A percentile compares a stretch with the other conserved stretches of the same genome.
These are phyloP conservation scores for Sebastes hubbsi DNA, from an alignment of 2,797 vertebrate genomes.

Conservation along the genomic window DNA sequence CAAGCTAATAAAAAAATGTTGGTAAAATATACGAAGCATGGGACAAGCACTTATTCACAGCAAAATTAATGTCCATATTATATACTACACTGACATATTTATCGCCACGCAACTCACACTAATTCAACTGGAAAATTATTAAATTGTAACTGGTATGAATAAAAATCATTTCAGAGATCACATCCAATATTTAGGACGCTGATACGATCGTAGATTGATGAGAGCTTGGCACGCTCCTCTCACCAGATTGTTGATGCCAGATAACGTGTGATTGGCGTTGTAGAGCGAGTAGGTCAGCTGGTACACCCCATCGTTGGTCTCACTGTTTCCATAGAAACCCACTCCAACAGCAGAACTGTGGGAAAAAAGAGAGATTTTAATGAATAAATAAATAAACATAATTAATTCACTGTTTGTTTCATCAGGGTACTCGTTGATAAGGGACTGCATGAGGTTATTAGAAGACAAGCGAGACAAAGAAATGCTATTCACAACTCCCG, in stretches of 20 bases:
- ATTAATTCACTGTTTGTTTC: slow-evolving; percentile 14
- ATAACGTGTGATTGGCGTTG: slow-evolving; percentile 93
- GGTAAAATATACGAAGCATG: neutral
- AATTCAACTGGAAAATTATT: neutral
- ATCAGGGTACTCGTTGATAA: neutral
- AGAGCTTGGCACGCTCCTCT: slow-evolving; percentile 56
- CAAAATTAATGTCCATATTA: neutral
- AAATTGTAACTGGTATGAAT: neutral
- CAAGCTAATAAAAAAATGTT: neutral
- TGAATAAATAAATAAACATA: slow-evolving; percentile 21
- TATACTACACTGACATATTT: neutral
- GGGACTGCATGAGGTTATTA: neutral
- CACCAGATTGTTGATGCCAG: slow-evolving; percentile 89
- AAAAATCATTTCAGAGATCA: neutral
- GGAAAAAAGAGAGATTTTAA: slow-evolving; percentile 28
- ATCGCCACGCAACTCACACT: neutral
- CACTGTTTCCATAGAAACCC: slow-evolving; percentile 98
- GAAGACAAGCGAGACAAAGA: slow-evolving; percentile 4
- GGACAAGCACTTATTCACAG: neutral
- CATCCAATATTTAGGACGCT: neutral
- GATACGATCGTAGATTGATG: neutral
- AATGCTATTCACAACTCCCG: neutral
- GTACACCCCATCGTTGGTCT: slow-evolving; percentile 94
- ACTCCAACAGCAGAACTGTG: slow-evolving; percentile 89
- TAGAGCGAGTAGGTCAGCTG: slow-evolving; percentile 94